phyloP scores from a whole-genome alignment of 2,113 vertebrate species.

The Pomatostomus ruficeps region DNA sequence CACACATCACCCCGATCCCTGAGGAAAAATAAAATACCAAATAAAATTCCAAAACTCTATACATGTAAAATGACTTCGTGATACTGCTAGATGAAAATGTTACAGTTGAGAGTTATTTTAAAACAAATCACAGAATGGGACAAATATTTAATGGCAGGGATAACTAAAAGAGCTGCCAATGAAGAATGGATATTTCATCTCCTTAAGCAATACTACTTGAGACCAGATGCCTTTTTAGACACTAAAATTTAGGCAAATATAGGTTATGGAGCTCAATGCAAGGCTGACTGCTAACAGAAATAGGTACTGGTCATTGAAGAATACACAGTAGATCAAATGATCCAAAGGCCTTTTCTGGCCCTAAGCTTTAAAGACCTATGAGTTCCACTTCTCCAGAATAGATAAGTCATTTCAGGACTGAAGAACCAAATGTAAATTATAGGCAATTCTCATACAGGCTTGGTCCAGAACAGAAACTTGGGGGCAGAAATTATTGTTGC shows the following conservation, averaged over 20 bases:
- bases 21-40: background rate
- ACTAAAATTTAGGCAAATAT: background rate
- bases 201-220: background rate
- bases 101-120: background rate
- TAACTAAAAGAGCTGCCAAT: background rate
- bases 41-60: background rate
- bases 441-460: background rate
- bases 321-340: background rate
- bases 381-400: background rate
- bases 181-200: background rate
- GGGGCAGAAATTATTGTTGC: background rate
- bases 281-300: background rate
- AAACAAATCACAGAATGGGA: background rate
- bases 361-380: background rate
- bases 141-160: background rate
- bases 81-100: background rate
- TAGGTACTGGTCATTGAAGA: background rate
- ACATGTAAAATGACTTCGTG: background rate
- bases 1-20: accelerated
- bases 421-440: background rate
- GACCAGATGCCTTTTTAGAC: background rate
- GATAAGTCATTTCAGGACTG: background rate
- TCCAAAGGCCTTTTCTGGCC: background rate
- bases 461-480: background rate
- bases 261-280: background rate